Base-by-base conservation (phyloP, 2,888 invertebrate genomes). In the Trichacis sp. region DNA sequence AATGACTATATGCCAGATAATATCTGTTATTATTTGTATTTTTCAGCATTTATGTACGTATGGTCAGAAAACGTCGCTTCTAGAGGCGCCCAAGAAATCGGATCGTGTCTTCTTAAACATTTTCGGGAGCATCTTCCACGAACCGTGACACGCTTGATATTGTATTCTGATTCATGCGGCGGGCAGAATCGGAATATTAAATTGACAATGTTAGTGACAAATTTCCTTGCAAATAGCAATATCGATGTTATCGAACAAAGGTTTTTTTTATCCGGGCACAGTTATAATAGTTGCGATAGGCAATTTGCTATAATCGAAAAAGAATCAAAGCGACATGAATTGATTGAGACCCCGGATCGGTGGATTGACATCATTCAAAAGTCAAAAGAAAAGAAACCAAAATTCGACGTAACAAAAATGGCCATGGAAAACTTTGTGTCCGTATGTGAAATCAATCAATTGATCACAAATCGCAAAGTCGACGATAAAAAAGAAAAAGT, bases 101-200 rank as follows among this genome's bases (percentile, higher is more conserved):
- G n/a, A n/a, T 63, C 63, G 1, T 63, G 63, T 29, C 38, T 63
- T n/a, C 24, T 52, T 1, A 9, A 17, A 14, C 64, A 64, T 50
- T 54, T 64, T 1, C 30, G 20, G 8, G 14, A 57, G 1, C 33
- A 64, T 33, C 1, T 58, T n/a, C n/a, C n/a, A n/a, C n/a, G n/a
- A n/a, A n/a, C n/a, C n/a, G n/a, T n/a, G n/a, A n/a, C n/a, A n/a
- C 57, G 46, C 18, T 3, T 65, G 0, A 65, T 68, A 24, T 40
- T 71, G 18, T 78, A 74, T 67, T 74, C 73, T 50, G 77, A 77
- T 70, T 68, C 69, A 19, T 77, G 33, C 33, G 33, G 33, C 33
- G 33, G 33, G n/a, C n/a, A n/a, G n/a, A n/a, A n/a, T n/a, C n/a
- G n/a, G n/a, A n/a, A n/a, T n/a, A n/a, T n/a, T n/a, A 33, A 33